Conservation (phyloP, 1,140 invertebrate genomes). For the Drosophila busckii region DNA sequence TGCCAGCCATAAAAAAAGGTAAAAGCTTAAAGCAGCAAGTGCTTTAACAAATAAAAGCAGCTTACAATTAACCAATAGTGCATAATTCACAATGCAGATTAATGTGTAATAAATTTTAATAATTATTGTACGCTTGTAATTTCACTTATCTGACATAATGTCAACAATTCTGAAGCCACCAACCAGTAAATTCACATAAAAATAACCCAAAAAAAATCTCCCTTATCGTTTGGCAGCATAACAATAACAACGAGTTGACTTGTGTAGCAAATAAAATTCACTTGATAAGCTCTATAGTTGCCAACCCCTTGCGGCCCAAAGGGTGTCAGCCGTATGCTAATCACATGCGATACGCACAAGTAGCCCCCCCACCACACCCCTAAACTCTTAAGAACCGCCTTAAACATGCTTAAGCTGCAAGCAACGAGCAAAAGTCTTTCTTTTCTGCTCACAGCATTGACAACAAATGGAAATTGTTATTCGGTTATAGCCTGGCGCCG, state of each 20-base stretch:
- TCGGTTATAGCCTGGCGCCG: slow-evolving; percentile 70
- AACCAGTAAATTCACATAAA: slow-evolving; percentile 55
- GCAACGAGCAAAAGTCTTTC: slow-evolving; percentile 57
- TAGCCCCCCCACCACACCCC: too few relatives aligned
- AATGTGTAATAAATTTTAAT: slow-evolving; percentile 21
- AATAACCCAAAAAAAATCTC: slow-evolving; percentile 52
- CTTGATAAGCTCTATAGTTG: slow-evolving; percentile 64
- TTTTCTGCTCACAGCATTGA: slow-evolving; percentile 34
- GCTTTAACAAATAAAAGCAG: too few relatives aligned
- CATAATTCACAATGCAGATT: neutral
- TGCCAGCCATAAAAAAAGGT: too few relatives aligned
- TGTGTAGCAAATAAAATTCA: slow-evolving; percentile 72
- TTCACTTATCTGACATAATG: slow-evolving; percentile 76
- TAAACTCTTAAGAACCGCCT: slow-evolving; percentile 29
- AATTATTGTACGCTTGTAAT: slow-evolving; percentile 67
- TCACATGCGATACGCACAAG: slow-evolving; percentile 43
- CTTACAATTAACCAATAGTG: neutral
- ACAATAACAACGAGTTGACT: slow-evolving; percentile 46
- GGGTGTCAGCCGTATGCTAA: slow-evolving; percentile 70
- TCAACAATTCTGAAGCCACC: slow-evolving; percentile 49
- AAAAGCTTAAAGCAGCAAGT: too few relatives aligned
- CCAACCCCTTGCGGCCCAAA: slow-evolving; percentile 58
- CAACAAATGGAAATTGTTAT: slow-evolving; percentile 54
- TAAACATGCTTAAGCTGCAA: slow-evolving; percentile 63
- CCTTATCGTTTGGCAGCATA: slow-evolving; percentile 43